Evolutionary conservation across 2,113 vertebrate genomes (phyloP).

Genomic region (Myiagra hebetior): DNA sequence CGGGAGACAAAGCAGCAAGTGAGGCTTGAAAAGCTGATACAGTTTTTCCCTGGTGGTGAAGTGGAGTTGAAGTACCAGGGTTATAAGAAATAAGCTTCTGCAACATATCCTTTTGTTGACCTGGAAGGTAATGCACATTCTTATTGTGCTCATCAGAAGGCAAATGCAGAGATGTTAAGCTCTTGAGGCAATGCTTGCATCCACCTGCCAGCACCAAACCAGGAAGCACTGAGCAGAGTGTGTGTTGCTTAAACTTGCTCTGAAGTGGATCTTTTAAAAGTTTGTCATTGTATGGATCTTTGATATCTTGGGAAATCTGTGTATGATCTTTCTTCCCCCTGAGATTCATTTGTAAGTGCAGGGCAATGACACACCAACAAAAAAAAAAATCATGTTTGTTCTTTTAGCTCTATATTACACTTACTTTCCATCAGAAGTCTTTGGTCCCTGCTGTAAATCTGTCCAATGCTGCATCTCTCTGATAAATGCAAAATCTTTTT

Average conservation of each 20-base stretch:
- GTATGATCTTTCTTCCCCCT: background rate
- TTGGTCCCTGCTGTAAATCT: slow-evolving; percentile 41
- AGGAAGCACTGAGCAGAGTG: background rate
- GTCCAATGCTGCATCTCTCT: background rate
- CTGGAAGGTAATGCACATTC: background rate
- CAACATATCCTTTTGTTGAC: background rate
- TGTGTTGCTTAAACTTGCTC: background rate
- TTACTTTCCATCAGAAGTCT: slow-evolving; percentile 23
- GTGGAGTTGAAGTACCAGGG: background rate
- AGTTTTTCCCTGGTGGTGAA: slow-evolving; percentile 3
- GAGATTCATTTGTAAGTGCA: slow-evolving; percentile 10
- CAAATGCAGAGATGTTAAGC: background rate
- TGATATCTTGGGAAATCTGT: slow-evolving; percentile 10
- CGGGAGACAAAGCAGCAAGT: background rate
- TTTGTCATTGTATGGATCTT: background rate
- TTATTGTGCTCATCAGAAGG: background rate
- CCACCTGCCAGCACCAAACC: background rate
- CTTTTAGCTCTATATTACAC: background rate
- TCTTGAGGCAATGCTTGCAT: background rate
- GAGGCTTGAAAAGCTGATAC: background rate
- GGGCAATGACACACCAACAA: background rate
- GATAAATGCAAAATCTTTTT: background rate
- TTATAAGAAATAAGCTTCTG: slow-evolving; percentile 4
- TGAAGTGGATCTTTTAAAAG: background rate
- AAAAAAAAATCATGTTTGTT: background rate